phyloP scores from a whole-genome alignment of 2,888 invertebrate genomes.

The Saturnia japonica region DNA sequence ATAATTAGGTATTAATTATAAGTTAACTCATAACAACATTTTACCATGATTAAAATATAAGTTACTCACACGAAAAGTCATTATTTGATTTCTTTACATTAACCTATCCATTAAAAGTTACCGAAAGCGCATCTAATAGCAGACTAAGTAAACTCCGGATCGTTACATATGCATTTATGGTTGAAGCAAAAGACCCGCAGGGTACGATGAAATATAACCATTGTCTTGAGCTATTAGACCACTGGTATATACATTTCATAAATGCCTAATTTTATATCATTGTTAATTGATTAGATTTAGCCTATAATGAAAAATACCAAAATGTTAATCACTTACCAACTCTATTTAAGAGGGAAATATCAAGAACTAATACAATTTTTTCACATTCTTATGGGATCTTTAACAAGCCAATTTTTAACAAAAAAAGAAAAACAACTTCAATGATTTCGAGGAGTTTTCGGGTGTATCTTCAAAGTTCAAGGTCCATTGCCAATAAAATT shows the following conservation, averaged over 20 bases:
- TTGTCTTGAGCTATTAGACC: background rate
- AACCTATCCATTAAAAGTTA: conserved; percentile 47
- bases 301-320: background rate
- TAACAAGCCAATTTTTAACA: background rate
- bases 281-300: background rate
- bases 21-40: background rate
- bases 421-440: too few species aligned
- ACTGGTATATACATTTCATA: background rate
- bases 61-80: conserved; percentile 48
- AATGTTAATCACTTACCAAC: background rate
- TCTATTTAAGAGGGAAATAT: background rate
- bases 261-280: background rate
- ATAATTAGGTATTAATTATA: too few species aligned
- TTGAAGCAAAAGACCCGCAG: conserved; percentile 22
- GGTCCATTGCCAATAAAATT: too few species aligned
- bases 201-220: conserved; percentile 3
- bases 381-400: too few species aligned
- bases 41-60: background rate
- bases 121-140: conserved; percentile 59
- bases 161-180: conserved; percentile 34
- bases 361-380: too few species aligned
- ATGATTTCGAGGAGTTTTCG: too few species aligned
- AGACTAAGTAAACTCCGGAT: conserved; percentile 34
- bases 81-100: conserved; percentile 50
- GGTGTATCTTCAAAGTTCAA: too few species aligned